Evolutionary conservation across 2,113 vertebrate species (phyloP).

Genomic region (Tachuris rubrigastra): DNA sequence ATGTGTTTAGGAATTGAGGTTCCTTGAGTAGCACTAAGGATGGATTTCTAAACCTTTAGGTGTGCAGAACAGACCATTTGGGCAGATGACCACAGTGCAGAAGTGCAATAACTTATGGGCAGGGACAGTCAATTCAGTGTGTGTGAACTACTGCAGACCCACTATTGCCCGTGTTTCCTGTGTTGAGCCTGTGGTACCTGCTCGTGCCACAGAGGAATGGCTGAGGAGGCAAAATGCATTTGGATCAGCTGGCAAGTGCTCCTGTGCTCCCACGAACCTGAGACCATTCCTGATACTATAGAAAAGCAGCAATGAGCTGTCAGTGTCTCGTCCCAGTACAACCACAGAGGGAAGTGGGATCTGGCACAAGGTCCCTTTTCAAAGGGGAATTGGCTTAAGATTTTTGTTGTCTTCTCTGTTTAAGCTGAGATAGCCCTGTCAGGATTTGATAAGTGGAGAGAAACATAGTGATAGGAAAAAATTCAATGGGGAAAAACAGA

Average conservation of each 20-base stretch:
- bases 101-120: rapidly evolving
- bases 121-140: rapidly evolving
- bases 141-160: neutral
- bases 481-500: neutral
- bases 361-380: neutral
- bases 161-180: rapidly evolving
- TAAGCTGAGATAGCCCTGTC: neutral
- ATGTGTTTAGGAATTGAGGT: neutral
- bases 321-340: neutral
- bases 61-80: neutral
- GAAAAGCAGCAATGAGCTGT: neutral
- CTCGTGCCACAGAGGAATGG: neutral
- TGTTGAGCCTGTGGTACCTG: neutral
- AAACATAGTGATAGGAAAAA: constrained; percentile 1
- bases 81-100: neutral
- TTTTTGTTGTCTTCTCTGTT: neutral
- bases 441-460: neutral
- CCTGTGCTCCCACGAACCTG: rapidly evolving
- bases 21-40: neutral
- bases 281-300: neutral
- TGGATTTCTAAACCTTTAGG: neutral
- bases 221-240: neutral
- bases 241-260: neutral
- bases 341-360: neutral
- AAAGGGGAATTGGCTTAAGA: neutral